Conservation (phyloP, 2,113 vertebrate genomes). For the Lampris megalopsis region DNA sequence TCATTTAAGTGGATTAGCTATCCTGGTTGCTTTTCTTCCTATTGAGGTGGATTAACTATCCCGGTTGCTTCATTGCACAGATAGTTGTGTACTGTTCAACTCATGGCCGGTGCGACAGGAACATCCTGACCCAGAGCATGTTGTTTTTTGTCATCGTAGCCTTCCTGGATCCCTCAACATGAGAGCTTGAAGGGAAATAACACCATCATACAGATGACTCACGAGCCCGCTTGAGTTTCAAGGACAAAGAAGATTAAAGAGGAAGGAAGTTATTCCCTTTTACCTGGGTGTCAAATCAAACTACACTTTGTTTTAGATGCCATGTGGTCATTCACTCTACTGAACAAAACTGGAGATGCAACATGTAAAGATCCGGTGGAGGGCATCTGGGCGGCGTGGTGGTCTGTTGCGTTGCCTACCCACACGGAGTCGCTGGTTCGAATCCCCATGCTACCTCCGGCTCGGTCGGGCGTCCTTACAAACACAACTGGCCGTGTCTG, state of each 20-base stretch:
- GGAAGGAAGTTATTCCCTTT: too few species aligned
- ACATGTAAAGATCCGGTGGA: too few species aligned
- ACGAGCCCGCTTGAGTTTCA: background rate
- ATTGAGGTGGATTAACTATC: constrained; percentile 44
- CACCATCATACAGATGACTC: background rate
- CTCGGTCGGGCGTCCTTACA: too few species aligned
- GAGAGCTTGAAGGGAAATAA: constrained; percentile 9
- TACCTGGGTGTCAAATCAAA: too few species aligned
- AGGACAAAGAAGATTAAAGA: background rate
- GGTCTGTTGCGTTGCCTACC: too few species aligned
- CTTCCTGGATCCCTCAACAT: constrained; percentile 33
- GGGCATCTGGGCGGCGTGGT: too few species aligned
- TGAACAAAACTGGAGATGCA: too few species aligned
- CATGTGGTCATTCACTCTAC: too few species aligned
- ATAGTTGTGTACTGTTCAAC: constrained; percentile 1
- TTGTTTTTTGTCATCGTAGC: constrained; percentile 40
- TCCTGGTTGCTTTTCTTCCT: constrained; percentile 30
- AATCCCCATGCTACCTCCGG: too few species aligned
- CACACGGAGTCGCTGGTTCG: too few species aligned
- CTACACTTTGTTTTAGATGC: too few species aligned
- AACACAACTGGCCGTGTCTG: too few species aligned
- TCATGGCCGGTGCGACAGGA: constrained; percentile 45
- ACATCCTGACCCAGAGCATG: constrained; percentile 65
- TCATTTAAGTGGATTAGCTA: constrained; percentile 44
- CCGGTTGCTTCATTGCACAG: constrained; percentile 7